A percentile compares a stretch with the other conserved stretches of the same genome.
phyloP scores from a whole-genome alignment of 1,140 invertebrate species.

The Trigoniulus corallinus region DNA sequence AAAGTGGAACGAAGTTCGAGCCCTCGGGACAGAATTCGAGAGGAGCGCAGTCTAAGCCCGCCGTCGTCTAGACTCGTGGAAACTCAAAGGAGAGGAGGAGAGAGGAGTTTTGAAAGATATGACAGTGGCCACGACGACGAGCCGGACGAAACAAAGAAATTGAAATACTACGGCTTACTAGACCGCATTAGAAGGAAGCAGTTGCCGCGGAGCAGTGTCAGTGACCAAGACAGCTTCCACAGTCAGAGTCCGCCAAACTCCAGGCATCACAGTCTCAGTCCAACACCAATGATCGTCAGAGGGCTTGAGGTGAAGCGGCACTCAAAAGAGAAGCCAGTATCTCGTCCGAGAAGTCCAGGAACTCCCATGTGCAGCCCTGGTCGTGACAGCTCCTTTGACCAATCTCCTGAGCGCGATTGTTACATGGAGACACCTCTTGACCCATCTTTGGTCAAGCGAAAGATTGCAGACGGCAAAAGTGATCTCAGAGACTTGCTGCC shows the following conservation, averaged over 20 bases:
- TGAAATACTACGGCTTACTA: neutral
- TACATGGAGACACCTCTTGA: no score
- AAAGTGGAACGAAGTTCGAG: slow-evolving; percentile 2
- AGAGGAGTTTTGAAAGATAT: no score
- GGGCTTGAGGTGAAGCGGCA: slow-evolving; percentile 2
- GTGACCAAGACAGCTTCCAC: slow-evolving; percentile 21
- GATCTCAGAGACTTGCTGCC: neutral
- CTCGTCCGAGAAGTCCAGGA: slow-evolving; percentile 3
- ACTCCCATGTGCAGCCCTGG: slow-evolving; percentile 7
- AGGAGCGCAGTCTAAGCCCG: slow-evolving; percentile 13
- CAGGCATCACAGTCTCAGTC: slow-evolving; percentile 15
- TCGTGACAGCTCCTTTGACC: neutral
- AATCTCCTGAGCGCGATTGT: neutral
- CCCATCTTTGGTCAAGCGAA: neutral
- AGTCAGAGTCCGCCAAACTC: slow-evolving; percentile 19
- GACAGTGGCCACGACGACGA: no score
- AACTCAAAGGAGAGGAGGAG: no score
- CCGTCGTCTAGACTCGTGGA: neutral
- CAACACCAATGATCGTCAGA: slow-evolving; percentile 10
- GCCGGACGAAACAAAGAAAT: no score
- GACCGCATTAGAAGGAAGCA: slow-evolving; percentile 5
- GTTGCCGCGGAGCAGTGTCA: slow-evolving; percentile 17
- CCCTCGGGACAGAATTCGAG: slow-evolving; percentile 11
- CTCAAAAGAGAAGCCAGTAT: neutral
- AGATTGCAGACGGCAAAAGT: neutral